Conservation (phyloP, 30 jellyfish, hydroid and myxozoan genomes). For the Sanderia malayensis region DNA sequence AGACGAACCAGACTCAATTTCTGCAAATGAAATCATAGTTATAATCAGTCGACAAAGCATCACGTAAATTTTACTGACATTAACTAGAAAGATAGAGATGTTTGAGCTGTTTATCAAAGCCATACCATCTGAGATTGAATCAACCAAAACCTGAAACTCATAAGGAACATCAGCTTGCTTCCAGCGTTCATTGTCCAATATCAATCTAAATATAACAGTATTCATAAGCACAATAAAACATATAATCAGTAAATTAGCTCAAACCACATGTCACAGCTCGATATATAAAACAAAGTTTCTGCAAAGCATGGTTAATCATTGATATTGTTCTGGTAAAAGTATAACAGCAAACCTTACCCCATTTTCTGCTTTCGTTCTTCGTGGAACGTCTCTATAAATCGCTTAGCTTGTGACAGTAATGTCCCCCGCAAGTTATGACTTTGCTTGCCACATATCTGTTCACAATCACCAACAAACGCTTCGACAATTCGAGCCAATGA, state of each 20-base stretch:
- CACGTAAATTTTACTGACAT: too few species aligned
- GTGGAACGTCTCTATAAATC: conserved; percentile 86
- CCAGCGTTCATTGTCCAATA: conserved; percentile 97
- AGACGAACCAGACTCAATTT: conserved; percentile 48
- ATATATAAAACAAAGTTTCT: too few species aligned
- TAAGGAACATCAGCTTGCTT: conserved; percentile 97
- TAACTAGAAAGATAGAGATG: neutral
- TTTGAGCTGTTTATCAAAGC: too few species aligned
- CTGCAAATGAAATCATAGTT: too few species aligned
- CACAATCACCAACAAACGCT: conserved; percentile 86
- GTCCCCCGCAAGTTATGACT: conserved; percentile 93
- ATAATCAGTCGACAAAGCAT: too few species aligned
- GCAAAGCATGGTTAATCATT: too few species aligned
- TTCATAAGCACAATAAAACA: too few species aligned
- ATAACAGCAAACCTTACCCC: too few species aligned
- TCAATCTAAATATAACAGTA: conserved; percentile 31
- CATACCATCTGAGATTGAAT: conserved; percentile 81
- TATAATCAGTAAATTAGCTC: too few species aligned
- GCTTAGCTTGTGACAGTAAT: conserved; percentile 92
- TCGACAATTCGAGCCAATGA: conserved; percentile 87
- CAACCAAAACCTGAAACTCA: conserved; percentile 84
- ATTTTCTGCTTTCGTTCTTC: conserved; percentile 83
- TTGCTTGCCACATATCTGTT: conserved; percentile 87
- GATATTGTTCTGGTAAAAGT: too few species aligned
- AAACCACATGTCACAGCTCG: too few species aligned